Percentiles rank a stretch among this genome's conserved stretches.
phyloP scores from a whole-genome alignment of 2,113 vertebrate species.

The Leptobrachium ailaonicum region DNA sequence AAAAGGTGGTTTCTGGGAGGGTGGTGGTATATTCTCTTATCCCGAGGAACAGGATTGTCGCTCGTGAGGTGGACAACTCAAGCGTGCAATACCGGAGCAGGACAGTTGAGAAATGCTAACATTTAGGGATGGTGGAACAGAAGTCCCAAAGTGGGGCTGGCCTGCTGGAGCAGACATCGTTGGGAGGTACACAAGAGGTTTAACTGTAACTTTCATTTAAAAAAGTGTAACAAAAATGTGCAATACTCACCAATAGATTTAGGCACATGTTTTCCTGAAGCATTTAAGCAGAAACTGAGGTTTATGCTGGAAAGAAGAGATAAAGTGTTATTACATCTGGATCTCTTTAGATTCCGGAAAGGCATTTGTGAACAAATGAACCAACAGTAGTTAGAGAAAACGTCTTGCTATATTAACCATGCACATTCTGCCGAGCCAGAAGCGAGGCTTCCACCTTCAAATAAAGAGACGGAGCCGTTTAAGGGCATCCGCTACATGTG shows the following conservation, averaged over 20 bases:
- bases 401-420: too few relatives aligned
- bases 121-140: too few relatives aligned
- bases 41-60: too few relatives aligned
- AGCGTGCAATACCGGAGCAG: too few relatives aligned
- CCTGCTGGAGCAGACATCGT: too few relatives aligned
- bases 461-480: not conserved
- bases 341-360: not conserved
- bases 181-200: not conserved
- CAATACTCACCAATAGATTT: constrained; percentile 75
- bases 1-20: too few relatives aligned
- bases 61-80: too few relatives aligned
- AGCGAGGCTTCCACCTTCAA: not conserved
- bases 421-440: not conserved
- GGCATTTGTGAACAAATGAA: not conserved
- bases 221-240: too few relatives aligned
- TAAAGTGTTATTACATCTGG: constrained; percentile 22
- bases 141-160: too few relatives aligned
- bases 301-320: constrained; percentile 76
- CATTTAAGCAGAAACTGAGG: constrained; percentile 87
- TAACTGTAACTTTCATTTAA: too few relatives aligned
- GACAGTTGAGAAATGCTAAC: too few relatives aligned
- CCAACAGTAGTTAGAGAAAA: not conserved
- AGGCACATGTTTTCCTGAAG: constrained; percentile 85
- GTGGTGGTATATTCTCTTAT: too few relatives aligned
- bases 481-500: not conserved